phyloP scores from a whole-genome alignment of 2,113 vertebrate species.

The Chaetodon trifascialis region DNA sequence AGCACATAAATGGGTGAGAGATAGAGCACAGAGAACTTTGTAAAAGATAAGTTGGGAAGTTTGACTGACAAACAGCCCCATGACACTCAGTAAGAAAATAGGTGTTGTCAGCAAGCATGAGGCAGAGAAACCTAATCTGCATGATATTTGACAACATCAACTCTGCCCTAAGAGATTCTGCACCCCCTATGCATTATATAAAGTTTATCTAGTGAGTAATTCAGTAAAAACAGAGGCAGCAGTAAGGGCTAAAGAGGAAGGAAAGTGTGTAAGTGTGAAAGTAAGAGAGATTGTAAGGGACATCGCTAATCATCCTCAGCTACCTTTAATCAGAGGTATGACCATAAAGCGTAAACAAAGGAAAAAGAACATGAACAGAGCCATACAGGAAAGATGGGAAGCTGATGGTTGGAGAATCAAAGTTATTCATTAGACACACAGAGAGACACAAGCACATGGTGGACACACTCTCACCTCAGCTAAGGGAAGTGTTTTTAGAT shows the following conservation, averaged over 20 bases:
- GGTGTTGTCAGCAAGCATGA: conserved; percentile 33
- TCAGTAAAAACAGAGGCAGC: conserved; percentile 1
- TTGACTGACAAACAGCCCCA: conserved; percentile 23
- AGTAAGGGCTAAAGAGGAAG: background rate
- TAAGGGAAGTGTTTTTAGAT: background rate
- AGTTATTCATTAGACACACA: background rate
- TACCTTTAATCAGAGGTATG: background rate
- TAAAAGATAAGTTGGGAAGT: conserved; percentile 18
- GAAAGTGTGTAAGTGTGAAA: background rate
- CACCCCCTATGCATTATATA: conserved; percentile 17
- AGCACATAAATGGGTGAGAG: conserved; percentile 24
- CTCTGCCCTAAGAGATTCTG: conserved; percentile 19
- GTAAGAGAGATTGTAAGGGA: background rate
- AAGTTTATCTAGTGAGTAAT: conserved; percentile 11
- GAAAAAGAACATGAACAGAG: background rate
- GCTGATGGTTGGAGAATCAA: background rate
- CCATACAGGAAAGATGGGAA: too few species aligned
- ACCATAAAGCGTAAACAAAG: background rate
- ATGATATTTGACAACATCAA: conserved; percentile 48
- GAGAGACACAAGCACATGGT: background rate
- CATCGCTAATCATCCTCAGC: background rate
- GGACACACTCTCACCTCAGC: background rate
- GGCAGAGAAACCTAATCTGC: conserved; percentile 41
- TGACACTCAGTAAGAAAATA: conserved; percentile 6
- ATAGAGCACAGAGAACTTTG: background rate